A percentile compares a stretch with the other conserved stretches of the same genome.
phyloP scores from a whole-genome alignment of 2,888 invertebrate species.

The Unio delphinus region DNA sequence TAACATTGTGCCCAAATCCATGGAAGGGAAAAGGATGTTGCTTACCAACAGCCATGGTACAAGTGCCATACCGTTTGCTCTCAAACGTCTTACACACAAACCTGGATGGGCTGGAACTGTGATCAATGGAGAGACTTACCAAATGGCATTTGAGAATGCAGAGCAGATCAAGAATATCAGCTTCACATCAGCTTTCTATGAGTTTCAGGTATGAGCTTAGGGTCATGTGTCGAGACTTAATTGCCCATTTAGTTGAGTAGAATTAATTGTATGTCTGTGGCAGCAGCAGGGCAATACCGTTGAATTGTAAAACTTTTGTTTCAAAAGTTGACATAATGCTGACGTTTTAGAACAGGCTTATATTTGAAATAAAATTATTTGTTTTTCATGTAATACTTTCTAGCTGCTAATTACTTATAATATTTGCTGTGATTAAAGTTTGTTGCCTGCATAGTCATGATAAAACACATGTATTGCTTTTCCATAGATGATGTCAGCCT shows the following conservation, averaged over 20 bases:
- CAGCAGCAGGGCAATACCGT: no score
- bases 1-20: slow-evolving; percentile 42
- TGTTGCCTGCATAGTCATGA: neutral
- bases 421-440: neutral
- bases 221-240: neutral
- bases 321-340: neutral
- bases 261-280: no score
- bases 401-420: neutral
- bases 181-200: slow-evolving; percentile 52
- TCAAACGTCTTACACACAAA: slow-evolving; percentile 59
- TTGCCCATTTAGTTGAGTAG: neutral
- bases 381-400: neutral
- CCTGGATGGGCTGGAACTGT: slow-evolving; percentile 61
- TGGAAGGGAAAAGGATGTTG: slow-evolving; percentile 48
- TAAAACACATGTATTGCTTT: neutral
- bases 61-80: slow-evolving; percentile 35
- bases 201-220: slow-evolving; percentile 48
- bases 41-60: slow-evolving; percentile 54
- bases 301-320: no score
- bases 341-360: neutral
- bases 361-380: neutral
- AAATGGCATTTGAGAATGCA: slow-evolving; percentile 54
- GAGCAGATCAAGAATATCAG: slow-evolving; percentile 62
- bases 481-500: no score
- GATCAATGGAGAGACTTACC: slow-evolving; percentile 39